These are phyloP conservation scores for Alauda arvensis DNA, from an alignment of 2,797 vertebrate species.

Conservation along the genomic window DNA sequence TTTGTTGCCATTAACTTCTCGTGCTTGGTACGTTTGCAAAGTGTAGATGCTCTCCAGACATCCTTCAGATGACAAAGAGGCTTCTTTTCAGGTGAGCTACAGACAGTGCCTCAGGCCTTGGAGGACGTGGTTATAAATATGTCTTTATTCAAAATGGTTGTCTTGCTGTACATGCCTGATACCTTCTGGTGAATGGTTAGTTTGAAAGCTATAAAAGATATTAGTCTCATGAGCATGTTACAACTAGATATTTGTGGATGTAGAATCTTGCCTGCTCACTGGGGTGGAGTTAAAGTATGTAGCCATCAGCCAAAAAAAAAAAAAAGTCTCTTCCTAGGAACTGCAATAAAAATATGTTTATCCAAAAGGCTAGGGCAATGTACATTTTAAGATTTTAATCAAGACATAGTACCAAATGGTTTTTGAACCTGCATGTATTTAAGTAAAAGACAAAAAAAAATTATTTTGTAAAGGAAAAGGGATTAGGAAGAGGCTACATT, in stretches of 20 bases:
- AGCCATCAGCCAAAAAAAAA: background rate
- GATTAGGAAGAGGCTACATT: background rate
- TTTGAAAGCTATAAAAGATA: slow-evolving; percentile 4
- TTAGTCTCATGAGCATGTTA: background rate
- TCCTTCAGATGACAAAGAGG: background rate
- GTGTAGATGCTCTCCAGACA: background rate
- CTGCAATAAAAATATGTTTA: background rate
- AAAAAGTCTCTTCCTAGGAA: background rate
- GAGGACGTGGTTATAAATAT: background rate
- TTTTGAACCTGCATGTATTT: background rate
- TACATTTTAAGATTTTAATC: background rate
- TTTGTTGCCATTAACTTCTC: background rate
- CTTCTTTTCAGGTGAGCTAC: background rate
- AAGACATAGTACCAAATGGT: background rate
- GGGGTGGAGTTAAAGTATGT: slow-evolving; percentile 15
- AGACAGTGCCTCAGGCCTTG: background rate
- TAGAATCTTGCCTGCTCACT: slow-evolving; percentile 9
- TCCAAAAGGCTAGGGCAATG: background rate
- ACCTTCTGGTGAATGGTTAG: background rate
- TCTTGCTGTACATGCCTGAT: background rate
- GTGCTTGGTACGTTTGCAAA: accelerated
- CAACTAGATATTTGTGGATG: slow-evolving; percentile 20
- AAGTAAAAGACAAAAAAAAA: background rate
- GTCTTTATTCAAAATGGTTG: background rate
- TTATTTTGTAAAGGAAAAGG: background rate